Conservation (phyloP, 2,797 vertebrate species). For the Acipenser oxyrinchus region DNA sequence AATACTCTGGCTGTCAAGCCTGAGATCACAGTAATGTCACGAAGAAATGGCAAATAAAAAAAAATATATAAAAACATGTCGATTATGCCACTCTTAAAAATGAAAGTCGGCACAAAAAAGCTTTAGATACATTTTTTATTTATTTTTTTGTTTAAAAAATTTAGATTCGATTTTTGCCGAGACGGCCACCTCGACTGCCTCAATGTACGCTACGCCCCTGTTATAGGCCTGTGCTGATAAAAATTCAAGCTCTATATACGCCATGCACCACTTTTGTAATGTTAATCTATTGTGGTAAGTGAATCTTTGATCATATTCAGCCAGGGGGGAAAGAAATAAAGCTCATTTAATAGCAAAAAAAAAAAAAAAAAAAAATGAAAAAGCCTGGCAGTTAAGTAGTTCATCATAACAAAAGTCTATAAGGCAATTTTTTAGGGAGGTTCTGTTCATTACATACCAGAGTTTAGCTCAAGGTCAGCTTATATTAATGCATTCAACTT, state of each 20-base stretch:
- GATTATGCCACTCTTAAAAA: too few relatives aligned
- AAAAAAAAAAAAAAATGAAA: background rate
- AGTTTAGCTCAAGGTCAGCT: conserved; percentile 51
- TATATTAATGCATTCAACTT: conserved; percentile 33
- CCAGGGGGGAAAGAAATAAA: conserved; percentile 62
- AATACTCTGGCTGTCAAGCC: too few relatives aligned
- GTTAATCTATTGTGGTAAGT: conserved; percentile 76
- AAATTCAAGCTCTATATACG: conserved; percentile 6
- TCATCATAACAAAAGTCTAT: conserved; percentile 37
- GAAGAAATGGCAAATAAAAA: too few relatives aligned
- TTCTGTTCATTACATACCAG: conserved; percentile 39
- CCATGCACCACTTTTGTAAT: conserved; percentile 66
- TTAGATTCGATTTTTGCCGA: too few relatives aligned
- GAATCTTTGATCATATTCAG: conserved; percentile 82
- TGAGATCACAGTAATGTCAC: too few relatives aligned
- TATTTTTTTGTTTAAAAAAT: too few relatives aligned
- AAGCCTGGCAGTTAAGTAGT: conserved; percentile 39
- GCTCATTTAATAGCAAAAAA: conserved; percentile 51
- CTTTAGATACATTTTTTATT: too few relatives aligned
- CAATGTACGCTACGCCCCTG: too few relatives aligned
- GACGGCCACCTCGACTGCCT: too few relatives aligned
- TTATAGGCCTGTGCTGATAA: too few relatives aligned
- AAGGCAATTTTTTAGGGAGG: conserved; percentile 29
- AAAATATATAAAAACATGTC: too few relatives aligned
- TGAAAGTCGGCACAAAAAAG: too few relatives aligned